These are phyloP conservation scores for Alosa alosa DNA, from an alignment of 2,113 vertebrate genomes.

Conservation along the genomic window DNA sequence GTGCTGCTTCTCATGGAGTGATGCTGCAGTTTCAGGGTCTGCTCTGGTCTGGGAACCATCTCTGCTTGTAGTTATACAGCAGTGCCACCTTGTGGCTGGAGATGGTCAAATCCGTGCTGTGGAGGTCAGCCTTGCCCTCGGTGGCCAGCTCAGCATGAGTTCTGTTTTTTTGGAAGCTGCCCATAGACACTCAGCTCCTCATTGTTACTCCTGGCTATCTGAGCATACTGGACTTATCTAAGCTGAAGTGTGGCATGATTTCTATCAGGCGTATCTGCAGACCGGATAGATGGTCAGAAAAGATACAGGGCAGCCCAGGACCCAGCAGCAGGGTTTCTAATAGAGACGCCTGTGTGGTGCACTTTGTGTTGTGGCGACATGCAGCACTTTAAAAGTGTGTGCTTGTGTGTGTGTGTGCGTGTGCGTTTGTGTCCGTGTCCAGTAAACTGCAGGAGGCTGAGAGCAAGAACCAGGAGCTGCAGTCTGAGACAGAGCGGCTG, in stretches of 20 bases:
- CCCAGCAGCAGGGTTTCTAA: too few relatives aligned
- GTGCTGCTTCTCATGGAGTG: not conserved
- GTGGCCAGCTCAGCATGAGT: not conserved
- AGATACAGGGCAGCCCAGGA: too few relatives aligned
- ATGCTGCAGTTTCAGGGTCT: not conserved
- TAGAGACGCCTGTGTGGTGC: not conserved
- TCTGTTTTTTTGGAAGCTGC: not conserved
- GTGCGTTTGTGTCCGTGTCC: conserved; percentile 36
- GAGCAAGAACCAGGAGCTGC: conserved; percentile 87
- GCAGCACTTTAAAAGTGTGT: not conserved
- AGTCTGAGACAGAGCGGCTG: conserved; percentile 88
- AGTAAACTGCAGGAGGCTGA: conserved; percentile 96
- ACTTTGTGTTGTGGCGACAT: not conserved
- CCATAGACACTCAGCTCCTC: not conserved
- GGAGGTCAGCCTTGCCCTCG: not conserved
- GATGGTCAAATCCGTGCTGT: not conserved
- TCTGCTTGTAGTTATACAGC: not conserved
- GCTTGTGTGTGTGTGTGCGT: not conserved
- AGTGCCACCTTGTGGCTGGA: not conserved
- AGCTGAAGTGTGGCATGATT: not conserved
- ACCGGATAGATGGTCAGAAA: too few relatives aligned
- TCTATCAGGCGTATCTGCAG: not conserved
- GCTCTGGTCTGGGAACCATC: not conserved
- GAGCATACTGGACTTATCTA: not conserved
- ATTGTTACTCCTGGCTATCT: not conserved